Percentiles rank a stretch among this genome's conserved stretches.
Conservation (phyloP, 2,888 invertebrate genomes). For the Tachina fera region DNA sequence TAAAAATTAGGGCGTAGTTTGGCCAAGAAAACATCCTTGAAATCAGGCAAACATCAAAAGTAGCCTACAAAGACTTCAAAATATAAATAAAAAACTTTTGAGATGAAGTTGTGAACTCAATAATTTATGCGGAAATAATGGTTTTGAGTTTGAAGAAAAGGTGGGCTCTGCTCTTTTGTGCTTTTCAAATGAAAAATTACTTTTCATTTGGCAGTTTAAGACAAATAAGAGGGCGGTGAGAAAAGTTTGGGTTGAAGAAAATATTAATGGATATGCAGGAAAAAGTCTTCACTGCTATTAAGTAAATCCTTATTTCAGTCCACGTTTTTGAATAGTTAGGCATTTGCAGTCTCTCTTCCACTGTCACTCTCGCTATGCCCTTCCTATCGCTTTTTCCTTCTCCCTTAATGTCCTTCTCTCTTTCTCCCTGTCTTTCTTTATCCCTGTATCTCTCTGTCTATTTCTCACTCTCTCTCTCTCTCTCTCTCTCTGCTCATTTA, state of each 20-base stretch:
- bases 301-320: too few relatives aligned
- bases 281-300: too few relatives aligned
- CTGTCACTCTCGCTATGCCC: too few relatives aligned
- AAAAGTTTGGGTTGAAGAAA: background rate
- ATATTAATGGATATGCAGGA: too few relatives aligned
- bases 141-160: background rate
- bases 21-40: slow-evolving; percentile 46
- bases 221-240: background rate
- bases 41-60: slow-evolving; percentile 41
- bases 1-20: slow-evolving; percentile 66
- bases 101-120: slow-evolving; percentile 31
- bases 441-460: too few relatives aligned
- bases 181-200: slow-evolving; percentile 47
- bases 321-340: too few relatives aligned
- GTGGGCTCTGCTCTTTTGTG: background rate
- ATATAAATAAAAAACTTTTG: background rate
- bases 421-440: too few relatives aligned
- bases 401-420: too few relatives aligned
- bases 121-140: slow-evolving; percentile 4
- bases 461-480: too few relatives aligned
- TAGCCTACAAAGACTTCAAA: background rate
- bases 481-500: too few relatives aligned
- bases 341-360: too few relatives aligned
- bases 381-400: too few relatives aligned
- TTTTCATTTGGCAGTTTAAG: background rate